Base-by-base conservation (phyloP, 2,797 vertebrate species). In the Chromobotia macracanthus region DNA sequence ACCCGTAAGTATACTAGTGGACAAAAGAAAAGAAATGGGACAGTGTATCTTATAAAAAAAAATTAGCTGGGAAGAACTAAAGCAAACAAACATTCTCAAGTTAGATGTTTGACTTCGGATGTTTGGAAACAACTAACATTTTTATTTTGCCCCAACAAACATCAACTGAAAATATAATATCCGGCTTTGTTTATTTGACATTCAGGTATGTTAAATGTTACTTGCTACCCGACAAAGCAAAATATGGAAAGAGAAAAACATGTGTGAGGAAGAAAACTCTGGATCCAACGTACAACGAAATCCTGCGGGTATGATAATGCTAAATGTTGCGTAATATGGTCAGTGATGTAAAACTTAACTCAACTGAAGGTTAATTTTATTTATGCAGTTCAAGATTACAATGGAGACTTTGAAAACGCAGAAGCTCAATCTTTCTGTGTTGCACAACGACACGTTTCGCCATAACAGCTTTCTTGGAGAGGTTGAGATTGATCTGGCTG, bases 191-290 rank as follows among this genome's bases (percentile, higher is more conserved):
- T 19, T 84, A 3, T 73, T 44, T 51, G 11, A 69, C 77, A 90
- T 87, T 86, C 83, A 98, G 97, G 69, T 99, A 99, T 76, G 95
- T 98, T 41, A 99, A 99, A 91, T 94, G 93, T 87, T 98, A 97
- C 86, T 89, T 99, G 81, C 90, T 98, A 82, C 96, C 97, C 80
- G 96, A 98, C 80, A 96, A 96, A 86, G 91, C 93, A 67, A 97
- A 95, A 83, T 77, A 97, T 88, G 96, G 96, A 79, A 99, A 99
- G 90, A 95, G 93, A 87, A 99, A 99, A 91, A 97, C 96, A 0
- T 83, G 90, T 0, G 92, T 98, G 25, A 95, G 94, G 87, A 99
- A 97, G 90, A 98, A 95, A 88, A 97, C 95, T 0, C 82, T 96
- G 67, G 95, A 96, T 90, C 97, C 97, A 9, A 93, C 93, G 80